Conservation (phyloP, 2,888 invertebrate species). For the Thyatira batis region DNA sequence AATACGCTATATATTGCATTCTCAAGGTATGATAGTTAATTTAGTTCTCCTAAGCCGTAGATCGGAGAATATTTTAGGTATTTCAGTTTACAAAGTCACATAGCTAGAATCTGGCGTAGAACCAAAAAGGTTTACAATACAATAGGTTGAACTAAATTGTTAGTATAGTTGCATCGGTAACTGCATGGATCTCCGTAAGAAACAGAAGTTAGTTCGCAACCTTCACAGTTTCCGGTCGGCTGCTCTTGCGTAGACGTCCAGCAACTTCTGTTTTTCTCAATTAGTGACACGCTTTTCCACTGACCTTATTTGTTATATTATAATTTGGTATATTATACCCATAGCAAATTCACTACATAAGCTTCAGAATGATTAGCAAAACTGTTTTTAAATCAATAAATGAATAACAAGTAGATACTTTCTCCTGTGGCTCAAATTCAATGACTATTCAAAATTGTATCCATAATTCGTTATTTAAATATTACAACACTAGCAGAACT, state of each 20-base stretch:
- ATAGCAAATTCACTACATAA: too few species aligned
- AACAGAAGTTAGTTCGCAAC: conserved; percentile 18
- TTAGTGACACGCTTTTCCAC: conserved; percentile 35
- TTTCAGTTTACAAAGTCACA: too few species aligned
- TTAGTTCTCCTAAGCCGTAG: too few species aligned
- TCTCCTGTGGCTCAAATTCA: too few species aligned
- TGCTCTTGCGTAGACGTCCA: conserved; percentile 28
- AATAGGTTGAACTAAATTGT: not conserved
- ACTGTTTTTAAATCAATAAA: too few species aligned
- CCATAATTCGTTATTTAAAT: too few species aligned
- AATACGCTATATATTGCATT: not conserved
- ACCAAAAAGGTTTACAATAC: not conserved
- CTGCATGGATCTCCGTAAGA: conserved; percentile 8
- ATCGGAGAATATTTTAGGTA: too few species aligned
- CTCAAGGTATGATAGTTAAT: not conserved
- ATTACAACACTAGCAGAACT: too few species aligned
- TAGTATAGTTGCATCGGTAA: not conserved
- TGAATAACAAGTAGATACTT: too few species aligned
- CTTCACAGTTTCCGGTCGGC: conserved; percentile 40
- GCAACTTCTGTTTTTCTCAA: conserved; percentile 14
- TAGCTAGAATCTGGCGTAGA: not conserved
- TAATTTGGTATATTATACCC: conserved; percentile 12
- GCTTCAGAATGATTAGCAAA: too few species aligned
- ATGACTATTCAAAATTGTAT: too few species aligned
- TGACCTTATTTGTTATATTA: conserved; percentile 28